Percentiles rank a stretch among this genome's conserved stretches.
phyloP scores from a whole-genome alignment of 2,888 invertebrate species.

The Nomada ferruginata region DNA sequence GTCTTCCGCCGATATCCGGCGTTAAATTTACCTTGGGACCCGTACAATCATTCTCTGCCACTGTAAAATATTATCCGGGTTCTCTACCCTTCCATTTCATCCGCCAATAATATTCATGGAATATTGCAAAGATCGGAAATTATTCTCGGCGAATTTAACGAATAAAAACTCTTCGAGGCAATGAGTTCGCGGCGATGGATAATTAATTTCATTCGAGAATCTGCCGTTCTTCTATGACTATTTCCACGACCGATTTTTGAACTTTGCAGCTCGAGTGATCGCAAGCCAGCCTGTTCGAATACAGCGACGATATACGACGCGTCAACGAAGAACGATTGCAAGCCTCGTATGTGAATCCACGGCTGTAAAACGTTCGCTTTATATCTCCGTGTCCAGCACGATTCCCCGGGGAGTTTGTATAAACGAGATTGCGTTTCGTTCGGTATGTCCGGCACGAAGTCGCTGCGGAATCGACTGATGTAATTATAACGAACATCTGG shows the following conservation, averaged over 20 bases:
- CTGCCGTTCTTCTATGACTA: no score
- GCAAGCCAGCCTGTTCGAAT: neutral
- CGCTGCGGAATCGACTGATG: slow-evolving; percentile 58
- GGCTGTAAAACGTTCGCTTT: slow-evolving; percentile 49
- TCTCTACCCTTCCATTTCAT: no score
- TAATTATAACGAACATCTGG: slow-evolving; percentile 61
- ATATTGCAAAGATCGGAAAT: no score
- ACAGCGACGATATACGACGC: slow-evolving; percentile 25
- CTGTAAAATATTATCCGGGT: no score
- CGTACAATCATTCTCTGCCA: no score
- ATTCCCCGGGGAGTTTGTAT: slow-evolving; percentile 34
- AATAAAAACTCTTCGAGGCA: no score
- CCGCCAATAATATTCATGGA: no score
- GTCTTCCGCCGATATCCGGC: neutral
- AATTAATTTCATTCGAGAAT: no score
- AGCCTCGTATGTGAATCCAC: neutral
- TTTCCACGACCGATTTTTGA: neutral
- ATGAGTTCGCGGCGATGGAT: no score
- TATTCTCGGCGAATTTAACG: no score
- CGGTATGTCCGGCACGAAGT: slow-evolving; percentile 51
- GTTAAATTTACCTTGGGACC: neutral
- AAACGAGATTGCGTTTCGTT: slow-evolving; percentile 51
- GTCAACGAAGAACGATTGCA: slow-evolving; percentile 41
- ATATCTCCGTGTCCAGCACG: slow-evolving; percentile 29
- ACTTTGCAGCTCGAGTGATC: no score